Evolutionary conservation across 2,797 vertebrate genomes (phyloP).

Genomic region (Zenarchopterus dispar): DNA sequence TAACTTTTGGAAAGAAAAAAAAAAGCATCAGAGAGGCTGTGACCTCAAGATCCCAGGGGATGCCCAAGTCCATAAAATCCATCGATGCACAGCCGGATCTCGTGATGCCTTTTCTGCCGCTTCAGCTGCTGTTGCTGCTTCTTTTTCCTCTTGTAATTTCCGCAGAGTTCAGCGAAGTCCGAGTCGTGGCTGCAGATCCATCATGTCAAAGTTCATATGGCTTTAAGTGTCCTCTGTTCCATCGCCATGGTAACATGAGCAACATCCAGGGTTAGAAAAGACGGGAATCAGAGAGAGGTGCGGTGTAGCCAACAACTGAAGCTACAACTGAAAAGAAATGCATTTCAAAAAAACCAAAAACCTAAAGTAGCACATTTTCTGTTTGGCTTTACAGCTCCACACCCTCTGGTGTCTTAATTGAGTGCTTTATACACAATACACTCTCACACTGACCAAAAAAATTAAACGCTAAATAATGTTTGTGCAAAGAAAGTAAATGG

Average conservation of each 20-base stretch:
- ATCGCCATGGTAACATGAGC: constrained; percentile 4
- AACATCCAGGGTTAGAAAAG: constrained; percentile 18
- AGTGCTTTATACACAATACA: constrained; percentile 23
- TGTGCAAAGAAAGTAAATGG: constrained; percentile 83
- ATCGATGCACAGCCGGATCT: not conserved
- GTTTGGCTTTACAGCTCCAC: constrained; percentile 37
- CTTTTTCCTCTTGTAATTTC: constrained; percentile 3
- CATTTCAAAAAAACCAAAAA: constrained; percentile 4
- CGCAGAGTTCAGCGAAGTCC: constrained; percentile 6
- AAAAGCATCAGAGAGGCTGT: too few relatives aligned
- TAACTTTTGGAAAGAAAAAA: too few relatives aligned
- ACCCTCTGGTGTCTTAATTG: constrained; percentile 23
- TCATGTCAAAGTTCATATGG: constrained; percentile 28
- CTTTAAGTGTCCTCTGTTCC: constrained; percentile 26
- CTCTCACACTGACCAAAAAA: not conserved
- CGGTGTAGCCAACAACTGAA: constrained; percentile 25
- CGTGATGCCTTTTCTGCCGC: not conserved
- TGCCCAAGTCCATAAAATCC: too few relatives aligned
- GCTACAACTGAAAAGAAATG: constrained; percentile 12
- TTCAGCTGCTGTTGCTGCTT: not conserved
- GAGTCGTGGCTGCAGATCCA: constrained; percentile 3
- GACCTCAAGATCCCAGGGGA: too few relatives aligned
- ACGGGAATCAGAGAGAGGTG: constrained; percentile 3
- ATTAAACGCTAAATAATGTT: constrained; percentile 62
- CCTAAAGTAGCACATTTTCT: constrained; percentile 27